phyloP scores from a whole-genome alignment of 2,888 invertebrate species.

The Nemoura dubitans region DNA sequence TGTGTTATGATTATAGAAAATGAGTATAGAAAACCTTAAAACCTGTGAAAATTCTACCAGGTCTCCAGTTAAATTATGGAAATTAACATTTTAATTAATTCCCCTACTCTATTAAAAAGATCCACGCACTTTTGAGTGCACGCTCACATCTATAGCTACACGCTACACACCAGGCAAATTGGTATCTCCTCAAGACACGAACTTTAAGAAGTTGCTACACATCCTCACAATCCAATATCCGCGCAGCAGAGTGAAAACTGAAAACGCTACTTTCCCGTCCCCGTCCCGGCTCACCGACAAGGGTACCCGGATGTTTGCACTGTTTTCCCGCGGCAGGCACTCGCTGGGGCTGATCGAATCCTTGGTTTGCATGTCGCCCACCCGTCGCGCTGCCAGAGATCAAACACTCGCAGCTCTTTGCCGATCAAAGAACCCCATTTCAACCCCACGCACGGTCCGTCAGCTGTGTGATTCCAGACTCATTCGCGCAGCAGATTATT shows the following conservation, averaged over 20 bases:
- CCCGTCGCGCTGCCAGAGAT: background rate
- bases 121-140: background rate
- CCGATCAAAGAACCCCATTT: background rate
- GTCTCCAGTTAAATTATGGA: background rate
- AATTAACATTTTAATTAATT: background rate
- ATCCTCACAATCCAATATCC: background rate
- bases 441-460: background rate
- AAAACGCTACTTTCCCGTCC: background rate
- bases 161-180: background rate
- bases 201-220: background rate
- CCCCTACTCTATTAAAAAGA: background rate
- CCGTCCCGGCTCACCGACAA: background rate
- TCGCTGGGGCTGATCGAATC: background rate
- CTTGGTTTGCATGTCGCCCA: background rate
- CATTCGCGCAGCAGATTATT: background rate
- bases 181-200: background rate
- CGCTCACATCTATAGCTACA: background rate
- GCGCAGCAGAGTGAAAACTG: background rate
- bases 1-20: too few relatives aligned
- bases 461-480: background rate
- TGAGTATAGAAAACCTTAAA: too few relatives aligned
- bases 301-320: background rate
- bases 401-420: background rate
- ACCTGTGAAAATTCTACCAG: too few relatives aligned
- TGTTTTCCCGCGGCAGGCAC: background rate